phyloP scores from a whole-genome alignment of 2,888 invertebrate genomes.

The Rhamphomyia laevipes region DNA sequence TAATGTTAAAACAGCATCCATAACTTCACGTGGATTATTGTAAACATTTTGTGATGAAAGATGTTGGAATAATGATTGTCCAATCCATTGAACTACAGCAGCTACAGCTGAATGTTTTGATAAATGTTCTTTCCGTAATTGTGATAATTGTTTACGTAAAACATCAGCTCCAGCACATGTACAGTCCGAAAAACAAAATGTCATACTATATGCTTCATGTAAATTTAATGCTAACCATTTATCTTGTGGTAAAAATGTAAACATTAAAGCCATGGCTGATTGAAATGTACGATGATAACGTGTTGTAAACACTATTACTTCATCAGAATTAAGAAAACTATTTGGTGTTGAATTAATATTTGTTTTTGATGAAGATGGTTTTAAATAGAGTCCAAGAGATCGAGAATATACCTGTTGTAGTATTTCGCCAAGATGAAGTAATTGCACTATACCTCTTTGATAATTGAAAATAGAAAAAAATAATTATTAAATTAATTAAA shows the following conservation, averaged over 20 bases:
- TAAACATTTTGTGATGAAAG: constrained; percentile 40
- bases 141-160: constrained; percentile 35
- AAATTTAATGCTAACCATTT: constrained; percentile 54
- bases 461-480: not conserved
- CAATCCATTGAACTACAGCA: constrained; percentile 52
- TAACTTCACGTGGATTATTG: constrained; percentile 49
- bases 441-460: constrained; percentile 61
- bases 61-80: constrained; percentile 54
- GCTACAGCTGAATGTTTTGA: constrained; percentile 63
- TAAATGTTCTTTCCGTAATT: constrained; percentile 51
- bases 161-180: constrained; percentile 51
- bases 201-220: constrained; percentile 65
- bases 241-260: constrained; percentile 56
- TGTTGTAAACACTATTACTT: constrained; percentile 64
- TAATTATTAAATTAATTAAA: not conserved
- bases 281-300: constrained; percentile 83
- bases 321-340: constrained; percentile 39
- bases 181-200: constrained; percentile 79
- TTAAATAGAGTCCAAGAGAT: constrained; percentile 29
- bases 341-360: constrained; percentile 29
- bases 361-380: constrained; percentile 20
- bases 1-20: constrained; percentile 73
- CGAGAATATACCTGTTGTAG: constrained; percentile 47
- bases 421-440: constrained; percentile 63
- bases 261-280: constrained; percentile 70